phyloP scores from a whole-genome alignment of 2,888 invertebrate genomes.

The Drosophila rubida region DNA sequence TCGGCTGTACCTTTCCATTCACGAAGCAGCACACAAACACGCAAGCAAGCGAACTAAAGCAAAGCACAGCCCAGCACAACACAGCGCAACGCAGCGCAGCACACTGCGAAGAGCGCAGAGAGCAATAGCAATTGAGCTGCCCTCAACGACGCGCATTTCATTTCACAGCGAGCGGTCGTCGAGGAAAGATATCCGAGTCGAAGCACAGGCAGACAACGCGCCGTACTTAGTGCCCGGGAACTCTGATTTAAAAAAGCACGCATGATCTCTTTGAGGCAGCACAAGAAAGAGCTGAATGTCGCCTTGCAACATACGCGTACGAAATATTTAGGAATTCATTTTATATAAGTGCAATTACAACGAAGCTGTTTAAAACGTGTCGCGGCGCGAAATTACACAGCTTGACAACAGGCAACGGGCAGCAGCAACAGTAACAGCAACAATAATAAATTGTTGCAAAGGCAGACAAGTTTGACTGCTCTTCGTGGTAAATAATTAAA shows the following conservation, averaged over 20 bases:
- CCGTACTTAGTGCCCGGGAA: not conserved
- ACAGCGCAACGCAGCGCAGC: too few species aligned
- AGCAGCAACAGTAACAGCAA: not conserved
- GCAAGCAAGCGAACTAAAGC: slow-evolving; percentile 32
- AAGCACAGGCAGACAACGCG: not conserved
- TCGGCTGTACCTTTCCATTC: slow-evolving; percentile 33
- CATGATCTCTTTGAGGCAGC: slow-evolving; percentile 35
- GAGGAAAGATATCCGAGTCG: slow-evolving; percentile 46
- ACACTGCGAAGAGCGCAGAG: not conserved
- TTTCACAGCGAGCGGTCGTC: slow-evolving; percentile 47
- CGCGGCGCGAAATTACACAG: slow-evolving; percentile 21
- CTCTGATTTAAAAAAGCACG: slow-evolving; percentile 15
- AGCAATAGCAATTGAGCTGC: slow-evolving; percentile 27
- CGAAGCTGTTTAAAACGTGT: slow-evolving; percentile 44
- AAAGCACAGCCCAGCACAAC: slow-evolving; percentile 13
- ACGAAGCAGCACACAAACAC: too few species aligned
- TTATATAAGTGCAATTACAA: slow-evolving; percentile 51
- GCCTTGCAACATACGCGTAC: slow-evolving; percentile 26
- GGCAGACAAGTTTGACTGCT: slow-evolving; percentile 25
- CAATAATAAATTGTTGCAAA: slow-evolving; percentile 30
- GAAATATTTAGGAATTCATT: slow-evolving; percentile 24
- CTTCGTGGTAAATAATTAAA: slow-evolving; percentile 2
- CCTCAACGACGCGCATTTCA: slow-evolving; percentile 43
- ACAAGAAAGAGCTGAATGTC: slow-evolving; percentile 11
- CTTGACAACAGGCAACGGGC: not conserved